Percentiles rank a stretch among this genome's conserved stretches.
phyloP scores from a whole-genome alignment of 2,113 vertebrate genomes.

The Athene noctua region DNA sequence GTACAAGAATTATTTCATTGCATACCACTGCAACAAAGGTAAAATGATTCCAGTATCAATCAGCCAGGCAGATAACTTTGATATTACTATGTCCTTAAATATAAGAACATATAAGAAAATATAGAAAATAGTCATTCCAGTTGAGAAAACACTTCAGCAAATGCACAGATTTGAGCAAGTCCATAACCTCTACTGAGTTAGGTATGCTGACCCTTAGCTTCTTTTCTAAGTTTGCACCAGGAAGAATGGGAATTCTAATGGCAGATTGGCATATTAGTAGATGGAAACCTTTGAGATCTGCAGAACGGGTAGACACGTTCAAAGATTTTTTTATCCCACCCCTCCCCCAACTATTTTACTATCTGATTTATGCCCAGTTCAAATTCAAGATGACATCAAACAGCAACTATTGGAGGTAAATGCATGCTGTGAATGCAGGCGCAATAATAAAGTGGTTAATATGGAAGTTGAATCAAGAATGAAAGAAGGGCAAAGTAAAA shows the following conservation, averaged over 20 bases:
- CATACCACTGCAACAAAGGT: neutral
- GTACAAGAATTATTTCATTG: neutral
- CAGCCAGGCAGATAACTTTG: neutral
- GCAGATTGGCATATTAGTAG: neutral
- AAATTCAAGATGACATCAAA: neutral
- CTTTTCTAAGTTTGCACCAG: neutral
- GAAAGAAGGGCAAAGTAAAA: neutral
- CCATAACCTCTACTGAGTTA: neutral
- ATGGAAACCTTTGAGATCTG: neutral
- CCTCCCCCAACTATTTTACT: neutral
- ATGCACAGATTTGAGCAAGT: neutral
- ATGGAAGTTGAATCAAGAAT: neutral
- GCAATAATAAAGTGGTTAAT: neutral
- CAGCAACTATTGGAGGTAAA: neutral
- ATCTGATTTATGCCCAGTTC: neutral
- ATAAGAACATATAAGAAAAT: neutral
- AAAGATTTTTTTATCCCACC: neutral
- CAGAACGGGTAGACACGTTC: neutral
- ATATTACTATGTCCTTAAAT: neutral
- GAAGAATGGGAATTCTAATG: neutral
- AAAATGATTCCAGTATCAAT: neutral
- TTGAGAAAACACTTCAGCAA: neutral
- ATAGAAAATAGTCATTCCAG: neutral
- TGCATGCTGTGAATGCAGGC: rapidly evolving
- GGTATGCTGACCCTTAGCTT: neutral